A percentile compares a stretch with the other conserved stretches of the same genome.
Conservation (phyloP, 2,113 vertebrate genomes). For the Phoxinus phoxinus region DNA sequence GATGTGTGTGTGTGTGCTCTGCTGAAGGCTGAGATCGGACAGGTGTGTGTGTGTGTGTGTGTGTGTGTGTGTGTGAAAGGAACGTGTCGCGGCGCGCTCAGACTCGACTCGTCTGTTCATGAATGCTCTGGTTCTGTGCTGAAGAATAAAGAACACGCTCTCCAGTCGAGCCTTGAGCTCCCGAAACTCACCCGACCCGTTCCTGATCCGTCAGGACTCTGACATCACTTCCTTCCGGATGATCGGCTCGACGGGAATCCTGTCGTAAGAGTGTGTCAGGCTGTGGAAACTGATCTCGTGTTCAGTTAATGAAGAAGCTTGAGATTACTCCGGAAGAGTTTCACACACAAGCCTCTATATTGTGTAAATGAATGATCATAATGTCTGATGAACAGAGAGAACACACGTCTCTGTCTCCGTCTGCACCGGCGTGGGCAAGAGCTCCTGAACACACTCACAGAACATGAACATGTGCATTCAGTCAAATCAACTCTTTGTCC, state of each 20-base stretch:
- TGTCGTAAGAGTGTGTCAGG: not conserved
- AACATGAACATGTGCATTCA: not conserved
- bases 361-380: not conserved
- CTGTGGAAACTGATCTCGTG: too few species aligned
- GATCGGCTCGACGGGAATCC: not conserved
- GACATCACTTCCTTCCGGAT: not conserved
- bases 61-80: not conserved
- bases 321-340: too few species aligned
- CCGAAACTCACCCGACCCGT: not conserved
- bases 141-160: not conserved
- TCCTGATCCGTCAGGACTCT: not conserved
- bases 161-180: not conserved
- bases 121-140: not conserved
- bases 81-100: slow-evolving; percentile 4
- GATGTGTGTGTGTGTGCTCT: not conserved
- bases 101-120: not conserved
- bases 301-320: not conserved
- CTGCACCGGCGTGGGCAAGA: not conserved
- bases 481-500: not conserved
- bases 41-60: too few species aligned
- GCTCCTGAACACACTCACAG: not conserved
- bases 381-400: not conserved
- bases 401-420: not conserved
- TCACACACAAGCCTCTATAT: not conserved
- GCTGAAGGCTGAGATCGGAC: not conserved